phyloP scores from a whole-genome alignment of 2,888 invertebrate species.

The Hyles lineata region DNA sequence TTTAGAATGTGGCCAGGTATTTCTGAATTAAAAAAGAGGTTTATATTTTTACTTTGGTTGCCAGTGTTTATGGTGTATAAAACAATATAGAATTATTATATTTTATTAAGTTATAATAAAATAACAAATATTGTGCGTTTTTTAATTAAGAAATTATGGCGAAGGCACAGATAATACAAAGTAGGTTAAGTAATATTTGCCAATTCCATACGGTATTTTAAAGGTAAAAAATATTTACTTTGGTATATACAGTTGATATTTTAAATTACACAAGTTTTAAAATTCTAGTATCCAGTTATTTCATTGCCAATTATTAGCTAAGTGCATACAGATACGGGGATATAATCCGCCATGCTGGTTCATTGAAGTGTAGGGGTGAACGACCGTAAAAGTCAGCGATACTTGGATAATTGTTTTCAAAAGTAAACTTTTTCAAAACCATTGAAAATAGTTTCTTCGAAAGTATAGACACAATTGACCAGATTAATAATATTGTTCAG shows the following conservation, averaged over 20 bases:
- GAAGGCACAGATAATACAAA: too few relatives aligned
- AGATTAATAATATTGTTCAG: too few relatives aligned
- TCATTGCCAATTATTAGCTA: neutral
- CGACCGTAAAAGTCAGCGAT: neutral
- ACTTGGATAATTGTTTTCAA: neutral
- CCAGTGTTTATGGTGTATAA: neutral
- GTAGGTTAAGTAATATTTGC: too few relatives aligned
- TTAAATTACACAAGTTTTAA: too few relatives aligned
- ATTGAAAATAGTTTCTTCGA: too few relatives aligned
- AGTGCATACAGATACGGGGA: neutral
- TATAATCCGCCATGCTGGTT: neutral
- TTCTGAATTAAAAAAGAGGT: neutral
- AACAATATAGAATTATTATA: neutral
- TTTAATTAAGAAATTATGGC: too few relatives aligned
- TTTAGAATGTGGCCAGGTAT: neutral
- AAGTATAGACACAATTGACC: too few relatives aligned
- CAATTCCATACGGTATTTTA: too few relatives aligned
- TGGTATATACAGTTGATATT: too few relatives aligned
- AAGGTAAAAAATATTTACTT: too few relatives aligned
- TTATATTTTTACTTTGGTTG: neutral
- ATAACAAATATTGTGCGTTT: too few relatives aligned
- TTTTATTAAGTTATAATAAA: neutral
- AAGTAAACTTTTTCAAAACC: neutral
- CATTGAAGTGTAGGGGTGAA: neutral
- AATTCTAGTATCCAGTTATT: too few relatives aligned